phyloP scores from a whole-genome alignment of 2,797 vertebrate genomes.

The Megaceryle alcyon region DNA sequence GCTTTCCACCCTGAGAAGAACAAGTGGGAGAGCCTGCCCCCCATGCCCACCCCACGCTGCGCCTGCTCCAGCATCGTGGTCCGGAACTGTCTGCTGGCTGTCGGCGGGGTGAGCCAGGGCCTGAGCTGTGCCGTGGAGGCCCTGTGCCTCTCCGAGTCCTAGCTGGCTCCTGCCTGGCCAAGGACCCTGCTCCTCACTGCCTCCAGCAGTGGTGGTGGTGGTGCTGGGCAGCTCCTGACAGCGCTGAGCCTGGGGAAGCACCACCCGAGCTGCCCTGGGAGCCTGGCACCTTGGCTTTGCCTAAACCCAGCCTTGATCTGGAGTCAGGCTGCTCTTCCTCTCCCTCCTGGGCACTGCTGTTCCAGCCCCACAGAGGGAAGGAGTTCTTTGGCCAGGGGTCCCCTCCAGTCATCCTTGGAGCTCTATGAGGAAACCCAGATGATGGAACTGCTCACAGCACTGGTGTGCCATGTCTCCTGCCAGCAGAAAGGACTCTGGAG shows the following conservation, averaged over 20 bases:
- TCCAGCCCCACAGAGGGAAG: not conserved
- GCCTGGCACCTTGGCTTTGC: not conserved
- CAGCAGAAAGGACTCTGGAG: not conserved
- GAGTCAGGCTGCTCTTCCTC: not conserved
- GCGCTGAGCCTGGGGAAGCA: not conserved
- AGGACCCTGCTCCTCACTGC: not conserved
- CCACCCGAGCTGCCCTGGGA: not conserved
- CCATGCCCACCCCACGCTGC: constrained; percentile 93
- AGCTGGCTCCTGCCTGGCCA: not conserved
- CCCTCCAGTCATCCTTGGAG: accelerated
- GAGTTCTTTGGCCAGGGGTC: not conserved
- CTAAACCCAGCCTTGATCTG: not conserved
- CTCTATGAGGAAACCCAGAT: accelerated
- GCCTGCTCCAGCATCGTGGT: constrained; percentile 91
- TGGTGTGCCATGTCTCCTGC: not conserved
- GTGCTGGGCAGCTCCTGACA: not conserved
- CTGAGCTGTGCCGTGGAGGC: constrained; percentile 93
- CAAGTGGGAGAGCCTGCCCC: constrained; percentile 90
- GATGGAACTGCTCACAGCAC: not conserved
- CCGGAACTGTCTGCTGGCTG: constrained; percentile 90
- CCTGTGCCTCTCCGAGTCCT: constrained; percentile 87
- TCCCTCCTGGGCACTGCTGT: accelerated
- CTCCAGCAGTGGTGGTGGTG: not conserved
- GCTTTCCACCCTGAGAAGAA: constrained; percentile 91
- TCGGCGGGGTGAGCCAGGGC: constrained; percentile 94